phyloP scores from a whole-genome alignment of 2,113 vertebrate species.

The Myotis yumanensis region DNA sequence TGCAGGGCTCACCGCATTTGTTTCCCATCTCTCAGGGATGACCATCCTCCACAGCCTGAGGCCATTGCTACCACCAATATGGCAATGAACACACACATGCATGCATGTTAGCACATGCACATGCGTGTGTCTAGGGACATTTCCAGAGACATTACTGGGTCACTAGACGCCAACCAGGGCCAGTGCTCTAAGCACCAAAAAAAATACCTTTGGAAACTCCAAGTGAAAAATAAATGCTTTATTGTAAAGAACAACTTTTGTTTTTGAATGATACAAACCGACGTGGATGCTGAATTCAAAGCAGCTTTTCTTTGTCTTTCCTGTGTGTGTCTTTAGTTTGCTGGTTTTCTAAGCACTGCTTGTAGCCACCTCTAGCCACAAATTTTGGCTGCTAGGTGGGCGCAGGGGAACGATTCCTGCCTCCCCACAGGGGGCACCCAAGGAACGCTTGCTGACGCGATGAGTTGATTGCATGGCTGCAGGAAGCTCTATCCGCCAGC shows the following conservation, averaged over 20 bases:
- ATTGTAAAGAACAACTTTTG: not conserved
- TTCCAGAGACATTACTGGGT: not conserved
- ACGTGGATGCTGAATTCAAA: not conserved
- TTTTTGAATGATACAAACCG: not conserved
- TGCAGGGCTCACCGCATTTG: not conserved
- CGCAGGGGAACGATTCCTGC: not conserved
- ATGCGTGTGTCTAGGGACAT: not conserved
- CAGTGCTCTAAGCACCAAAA: not conserved
- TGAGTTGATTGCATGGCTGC: rapidly evolving
- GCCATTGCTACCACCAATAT: not conserved
- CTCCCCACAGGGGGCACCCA: not conserved
- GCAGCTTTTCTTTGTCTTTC: not conserved
- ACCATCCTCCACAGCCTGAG: not conserved
- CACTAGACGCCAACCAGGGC: not conserved
- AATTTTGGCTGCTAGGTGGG: not conserved
- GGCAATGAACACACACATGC: rapidly evolving
- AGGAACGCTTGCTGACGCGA: not conserved
- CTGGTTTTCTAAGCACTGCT: not conserved
- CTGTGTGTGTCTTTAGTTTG: not conserved
- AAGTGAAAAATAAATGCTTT: not conserved
- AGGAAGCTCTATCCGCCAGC: rapidly evolving
- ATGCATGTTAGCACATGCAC: not conserved
- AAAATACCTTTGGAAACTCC: not conserved
- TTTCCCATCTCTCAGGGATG: not conserved
- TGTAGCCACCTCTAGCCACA: not conserved